These are phyloP conservation scores for Taxidea taxus DNA, from an alignment of 2,113 vertebrate species.

Conservation along the genomic window DNA sequence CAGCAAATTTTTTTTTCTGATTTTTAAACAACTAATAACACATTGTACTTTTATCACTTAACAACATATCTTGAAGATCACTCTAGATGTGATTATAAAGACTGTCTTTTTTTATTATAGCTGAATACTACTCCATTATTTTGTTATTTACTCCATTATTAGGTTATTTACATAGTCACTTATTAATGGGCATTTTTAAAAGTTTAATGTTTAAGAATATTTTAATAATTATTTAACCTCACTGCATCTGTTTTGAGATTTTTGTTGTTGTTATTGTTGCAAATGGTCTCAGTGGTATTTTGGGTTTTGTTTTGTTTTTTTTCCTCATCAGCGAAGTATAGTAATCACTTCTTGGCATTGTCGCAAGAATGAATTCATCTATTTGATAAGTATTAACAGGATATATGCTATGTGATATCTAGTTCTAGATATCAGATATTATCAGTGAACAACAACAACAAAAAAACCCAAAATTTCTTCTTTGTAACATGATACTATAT, in stretches of 20 bases:
- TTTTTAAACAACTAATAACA: constrained; percentile 8
- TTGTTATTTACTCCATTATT: no score
- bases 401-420: neutral
- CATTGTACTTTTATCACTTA: neutral
- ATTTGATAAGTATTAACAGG: constrained; percentile 19
- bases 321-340: neutral
- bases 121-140: neutral
- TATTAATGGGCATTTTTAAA: neutral
- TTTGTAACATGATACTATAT: neutral
- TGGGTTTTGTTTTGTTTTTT: neutral
- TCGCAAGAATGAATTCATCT: neutral
- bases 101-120: neutral
- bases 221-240: neutral
- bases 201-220: neutral
- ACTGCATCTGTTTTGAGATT: neutral
- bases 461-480: neutral
- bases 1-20: neutral
- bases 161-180: neutral
- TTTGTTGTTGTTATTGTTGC: neutral
- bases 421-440: neutral
- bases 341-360: neutral
- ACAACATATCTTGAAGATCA: neutral
- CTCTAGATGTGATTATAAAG: neutral
- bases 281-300: neutral
- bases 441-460: neutral